Conservation (phyloP, 1,140 invertebrate genomes). For the Ostrea edulis region DNA sequence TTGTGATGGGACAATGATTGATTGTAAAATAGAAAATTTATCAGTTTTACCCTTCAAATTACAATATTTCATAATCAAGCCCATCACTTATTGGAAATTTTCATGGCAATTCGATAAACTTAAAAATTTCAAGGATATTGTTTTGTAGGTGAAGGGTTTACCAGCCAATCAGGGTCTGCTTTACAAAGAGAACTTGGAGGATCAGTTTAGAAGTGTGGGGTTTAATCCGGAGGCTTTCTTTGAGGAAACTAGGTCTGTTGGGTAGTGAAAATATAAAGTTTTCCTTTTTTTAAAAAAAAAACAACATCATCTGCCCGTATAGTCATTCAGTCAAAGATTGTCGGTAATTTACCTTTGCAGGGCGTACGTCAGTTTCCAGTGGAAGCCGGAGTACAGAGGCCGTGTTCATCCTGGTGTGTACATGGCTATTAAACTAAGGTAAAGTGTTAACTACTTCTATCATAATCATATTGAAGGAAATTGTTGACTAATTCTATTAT, state of each 20-base stretch:
- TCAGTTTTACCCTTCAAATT: no score
- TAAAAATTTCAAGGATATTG: not conserved
- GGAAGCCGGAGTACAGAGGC: constrained; percentile 59
- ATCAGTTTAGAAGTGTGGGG: constrained; percentile 74
- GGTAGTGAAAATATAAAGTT: not conserved
- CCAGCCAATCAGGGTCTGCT: constrained; percentile 86
- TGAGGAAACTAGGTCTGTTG: constrained; percentile 78
- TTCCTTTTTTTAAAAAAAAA: not conserved
- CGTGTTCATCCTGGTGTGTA: constrained; percentile 86
- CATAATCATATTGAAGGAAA: no score
- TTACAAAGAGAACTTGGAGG: constrained; percentile 82
- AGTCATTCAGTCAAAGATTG: not conserved
- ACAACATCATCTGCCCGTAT: not conserved
- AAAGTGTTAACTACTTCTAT: constrained; percentile 58
- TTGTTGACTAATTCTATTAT: no score
- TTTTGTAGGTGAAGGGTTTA: constrained; percentile 81
- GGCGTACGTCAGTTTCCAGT: constrained; percentile 83
- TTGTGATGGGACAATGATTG: no score
- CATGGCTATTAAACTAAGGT: constrained; percentile 87
- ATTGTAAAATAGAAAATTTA: no score
- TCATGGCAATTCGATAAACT: not conserved
- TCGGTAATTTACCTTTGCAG: constrained; percentile 58
- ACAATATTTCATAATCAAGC: no score
- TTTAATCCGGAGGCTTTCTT: constrained; percentile 74
- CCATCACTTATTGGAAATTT: not conserved